phyloP scores from a whole-genome alignment of 1,140 invertebrate species.

The Homalodisca vitripennis region DNA sequence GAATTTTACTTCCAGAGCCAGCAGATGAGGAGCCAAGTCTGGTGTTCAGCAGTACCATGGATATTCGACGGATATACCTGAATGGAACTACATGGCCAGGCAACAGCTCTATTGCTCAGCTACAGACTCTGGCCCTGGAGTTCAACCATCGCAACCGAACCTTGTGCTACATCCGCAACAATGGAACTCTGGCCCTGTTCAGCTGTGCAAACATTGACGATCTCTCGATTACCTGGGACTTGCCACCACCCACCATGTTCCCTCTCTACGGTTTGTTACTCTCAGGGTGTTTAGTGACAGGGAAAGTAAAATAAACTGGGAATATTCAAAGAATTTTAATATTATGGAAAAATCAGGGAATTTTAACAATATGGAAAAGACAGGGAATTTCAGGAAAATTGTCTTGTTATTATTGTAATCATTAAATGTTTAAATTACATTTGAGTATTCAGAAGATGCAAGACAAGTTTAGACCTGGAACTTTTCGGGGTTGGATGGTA shows the following conservation, averaged over 20 bases:
- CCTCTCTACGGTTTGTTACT: slow-evolving; percentile 48
- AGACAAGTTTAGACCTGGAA: no score
- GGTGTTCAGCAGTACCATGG: slow-evolving; percentile 54
- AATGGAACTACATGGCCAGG: slow-evolving; percentile 53
- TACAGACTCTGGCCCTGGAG: slow-evolving; percentile 53
- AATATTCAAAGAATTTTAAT: no score
- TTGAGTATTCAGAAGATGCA: no score
- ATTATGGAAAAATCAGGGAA: no score
- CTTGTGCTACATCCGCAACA: slow-evolving; percentile 48
- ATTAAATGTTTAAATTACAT: no score
- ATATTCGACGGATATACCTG: slow-evolving; percentile 54
- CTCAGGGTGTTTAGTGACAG: no score
- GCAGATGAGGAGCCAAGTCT: slow-evolving; percentile 52
- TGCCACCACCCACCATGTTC: slow-evolving; percentile 57
- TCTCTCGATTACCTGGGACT: slow-evolving; percentile 55
- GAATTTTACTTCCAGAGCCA: slow-evolving; percentile 49
- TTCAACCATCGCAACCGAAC: slow-evolving; percentile 59
- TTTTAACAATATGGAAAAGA: no score
- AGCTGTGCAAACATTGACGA: slow-evolving; percentile 62
- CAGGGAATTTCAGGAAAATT: no score
- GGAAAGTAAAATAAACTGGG: no score
- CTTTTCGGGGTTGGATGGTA: no score
- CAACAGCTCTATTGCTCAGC: slow-evolving; percentile 47
- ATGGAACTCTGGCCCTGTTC: slow-evolving; percentile 49
- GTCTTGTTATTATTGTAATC: no score